Evolutionary conservation across 1,140 invertebrate genomes (phyloP), one percentile per base, ranked within the genome.

Genomic region (Chironomus striatipennis): DNA sequence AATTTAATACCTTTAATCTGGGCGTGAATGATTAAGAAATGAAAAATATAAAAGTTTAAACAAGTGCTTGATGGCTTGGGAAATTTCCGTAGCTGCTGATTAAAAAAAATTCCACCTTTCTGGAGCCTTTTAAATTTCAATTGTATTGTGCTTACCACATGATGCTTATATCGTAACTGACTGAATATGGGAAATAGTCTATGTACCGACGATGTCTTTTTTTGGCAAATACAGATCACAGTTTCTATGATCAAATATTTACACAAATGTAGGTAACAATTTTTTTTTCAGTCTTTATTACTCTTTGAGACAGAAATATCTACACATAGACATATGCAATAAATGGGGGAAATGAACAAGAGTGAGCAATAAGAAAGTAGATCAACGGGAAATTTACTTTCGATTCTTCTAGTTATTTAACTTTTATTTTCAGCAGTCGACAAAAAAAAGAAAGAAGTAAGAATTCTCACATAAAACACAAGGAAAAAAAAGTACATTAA

Each of bases 371-470:
- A 57, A 57, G 47, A 57, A 57, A n/a, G 12, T 57, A 57, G 47
- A 57, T 57, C 47, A 57, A 57, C 47, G 47, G 47, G 47, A 57
- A 57, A 57, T 57, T 57, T 57, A 57, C 47, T n/a, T 57, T 57
- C 15, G 24, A 5, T 34, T 34, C 24, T 34, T 34, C 24, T 34
- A 2, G 1, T 2, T 34, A 34, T 34, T 34, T 34, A 34, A 34
- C 24, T 34, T 34, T 34, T 34, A 34, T 34, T 34, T 34, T 34
- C 24, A 34, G 24, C 24, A 34, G 24, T 5, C 24, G 24, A 34
- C n/a, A n/a, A n/a, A n/a, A n/a, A n/a, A n/a, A n/a, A n/a, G n/a
- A n/a, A n/a, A n/a, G n/a, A n/a, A n/a, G n/a, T n/a, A n/a, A n/a
- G n/a, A 34, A 34, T 34, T 34, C 24, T 34, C 24, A 34, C 24